These are phyloP conservation scores for Allobates femoralis DNA, from an alignment of 2,797 vertebrate genomes.

Conservation along the genomic window DNA sequence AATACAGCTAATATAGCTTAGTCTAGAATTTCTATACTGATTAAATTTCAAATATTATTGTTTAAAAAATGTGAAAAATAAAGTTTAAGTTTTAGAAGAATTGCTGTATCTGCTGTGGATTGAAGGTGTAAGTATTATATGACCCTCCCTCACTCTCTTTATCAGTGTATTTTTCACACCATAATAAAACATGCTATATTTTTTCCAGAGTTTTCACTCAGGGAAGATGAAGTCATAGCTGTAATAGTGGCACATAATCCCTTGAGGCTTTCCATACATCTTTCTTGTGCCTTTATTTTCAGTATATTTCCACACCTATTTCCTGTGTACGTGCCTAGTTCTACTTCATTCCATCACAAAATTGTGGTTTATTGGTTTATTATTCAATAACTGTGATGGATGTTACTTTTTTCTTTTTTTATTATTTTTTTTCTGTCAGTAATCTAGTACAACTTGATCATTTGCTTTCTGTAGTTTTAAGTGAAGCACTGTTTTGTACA, in stretches of 20 bases:
- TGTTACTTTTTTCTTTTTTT: not conserved
- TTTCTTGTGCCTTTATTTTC: constrained; percentile 10
- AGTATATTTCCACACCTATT: not conserved
- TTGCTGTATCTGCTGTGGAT: too few species aligned
- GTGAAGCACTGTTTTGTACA: not conserved
- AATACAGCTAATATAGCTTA: too few species aligned
- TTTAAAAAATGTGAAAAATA: too few species aligned
- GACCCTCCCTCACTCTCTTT: too few species aligned
- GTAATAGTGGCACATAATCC: constrained; percentile 9
- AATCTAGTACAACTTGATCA: not conserved
- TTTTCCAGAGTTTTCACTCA: not conserved
- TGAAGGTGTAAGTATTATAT: too few species aligned
- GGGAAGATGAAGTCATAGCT: not conserved
- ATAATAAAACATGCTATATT: not conserved
- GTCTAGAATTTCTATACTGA: too few species aligned
- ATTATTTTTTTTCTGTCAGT: not conserved
- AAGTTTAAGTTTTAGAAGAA: too few species aligned
- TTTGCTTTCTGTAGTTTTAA: constrained; percentile 40
- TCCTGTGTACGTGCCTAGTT: constrained; percentile 48
- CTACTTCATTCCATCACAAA: constrained; percentile 12
- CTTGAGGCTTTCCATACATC: constrained; percentile 14
- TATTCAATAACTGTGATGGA: constrained; percentile 29
- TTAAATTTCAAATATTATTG: too few species aligned
- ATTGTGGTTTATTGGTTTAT: constrained; percentile 32
- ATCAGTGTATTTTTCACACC: too few species aligned